Base-by-base conservation (phyloP, 2,797 vertebrate genomes). In the Gallinago stenura region DNA sequence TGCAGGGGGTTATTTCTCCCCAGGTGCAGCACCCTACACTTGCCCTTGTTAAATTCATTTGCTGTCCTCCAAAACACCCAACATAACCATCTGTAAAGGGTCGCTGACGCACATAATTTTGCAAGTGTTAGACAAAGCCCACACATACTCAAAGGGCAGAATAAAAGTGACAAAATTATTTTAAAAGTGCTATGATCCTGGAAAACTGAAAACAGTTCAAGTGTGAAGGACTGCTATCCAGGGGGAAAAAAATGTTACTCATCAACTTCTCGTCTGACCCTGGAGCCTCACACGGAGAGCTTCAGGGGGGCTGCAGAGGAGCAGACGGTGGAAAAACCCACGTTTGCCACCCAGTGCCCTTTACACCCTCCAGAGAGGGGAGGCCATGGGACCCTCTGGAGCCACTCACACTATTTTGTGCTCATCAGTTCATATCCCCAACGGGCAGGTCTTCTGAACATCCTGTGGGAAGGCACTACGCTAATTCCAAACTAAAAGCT, bases 101-200 rank as follows among this genome's bases (percentile, higher is more conserved):
- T 68, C 0, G 0, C 0, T 15, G 19, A 51, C 0, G 2, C 6
- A 10, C 1, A 0, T 8, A 4, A 58, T 43, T 76, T 51, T 45
- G 5, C 5, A 22, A 66, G 46, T 5, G 17, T 88, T 70, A 62
- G 79, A 60, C 21, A 84, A 88, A 73, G 22, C 22, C 48, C 45
- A 70, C 56, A 43, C 39, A 4, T 3, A 71, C 1, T 19, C 26
- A 43, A 87, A 71, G 30, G 30, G n/a, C 5, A 87, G 93, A 84
- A 69, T 4, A 0, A 0, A 81, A 66, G 16, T 12, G 21, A 65
- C 12, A 35, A 25, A 57, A 60, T 5, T 35, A 13, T 57, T 54
- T 79, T 25, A 10, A 11, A 69, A 72, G 33, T 33, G 26, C 31
- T 31, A 35, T 17, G 26, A 76, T 37, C 16, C 61, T 57, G 50